These are phyloP conservation scores for Bursaphelenchus mucronatus DNA, from an alignment of 1,140 invertebrate genomes.

Conservation along the genomic window DNA sequence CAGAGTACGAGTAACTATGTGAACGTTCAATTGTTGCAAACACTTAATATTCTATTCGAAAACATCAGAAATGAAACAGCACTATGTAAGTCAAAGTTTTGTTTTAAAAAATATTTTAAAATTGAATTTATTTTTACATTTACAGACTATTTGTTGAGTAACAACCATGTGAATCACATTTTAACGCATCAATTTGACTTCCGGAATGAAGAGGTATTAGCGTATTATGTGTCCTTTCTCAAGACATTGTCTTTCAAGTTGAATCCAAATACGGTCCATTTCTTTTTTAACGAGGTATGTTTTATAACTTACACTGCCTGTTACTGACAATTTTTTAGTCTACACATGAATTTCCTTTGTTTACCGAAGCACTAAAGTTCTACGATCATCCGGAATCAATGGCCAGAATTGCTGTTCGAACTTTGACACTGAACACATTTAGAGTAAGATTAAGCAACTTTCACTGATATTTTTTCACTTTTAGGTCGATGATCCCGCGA, in stretches of 20 bases:
- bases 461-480: constrained; percentile 62
- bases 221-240: constrained; percentile 97
- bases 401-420: constrained; percentile 95
- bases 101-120: too few relatives aligned
- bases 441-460: constrained; percentile 55
- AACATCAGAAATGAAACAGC: constrained; percentile 92
- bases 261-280: constrained; percentile 97
- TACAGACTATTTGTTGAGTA: constrained; percentile 93
- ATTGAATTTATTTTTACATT: constrained; percentile 62
- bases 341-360: constrained; percentile 96
- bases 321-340: constrained; percentile 70
- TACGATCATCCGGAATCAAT: constrained; percentile 97
- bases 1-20: constrained; percentile 95
- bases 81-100: constrained; percentile 74
- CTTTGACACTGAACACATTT: constrained; percentile 93
- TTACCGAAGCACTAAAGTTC: constrained; percentile 98
- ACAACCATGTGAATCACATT: constrained; percentile 99
- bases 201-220: constrained; percentile 99
- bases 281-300: constrained; percentile 97
- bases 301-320: neutral
- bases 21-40: constrained; percentile 93
- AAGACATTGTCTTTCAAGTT: constrained; percentile 96
- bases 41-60: constrained; percentile 97
- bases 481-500: constrained; percentile 79
- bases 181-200: constrained; percentile 99